These are phyloP conservation scores for Argyresthia goedartella DNA, from an alignment of 2,888 invertebrate species.

Conservation along the genomic window DNA sequence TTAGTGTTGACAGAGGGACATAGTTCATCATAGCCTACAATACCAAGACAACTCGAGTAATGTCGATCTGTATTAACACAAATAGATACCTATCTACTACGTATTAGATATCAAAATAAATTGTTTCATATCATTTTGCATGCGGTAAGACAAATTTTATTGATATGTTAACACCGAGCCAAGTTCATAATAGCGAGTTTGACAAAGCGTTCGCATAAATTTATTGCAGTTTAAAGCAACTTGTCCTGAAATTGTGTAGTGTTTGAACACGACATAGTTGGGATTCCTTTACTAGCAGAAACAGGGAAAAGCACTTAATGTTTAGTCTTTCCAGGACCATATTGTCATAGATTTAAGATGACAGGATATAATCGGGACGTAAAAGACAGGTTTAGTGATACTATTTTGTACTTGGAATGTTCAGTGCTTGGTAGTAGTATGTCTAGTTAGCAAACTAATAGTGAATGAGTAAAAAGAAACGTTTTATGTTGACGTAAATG, in stretches of 20 bases:
- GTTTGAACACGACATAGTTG: not conserved
- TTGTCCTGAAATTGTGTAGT: constrained; percentile 8
- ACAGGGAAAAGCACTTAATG: not conserved
- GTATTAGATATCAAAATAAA: not conserved
- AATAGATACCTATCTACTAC: too few relatives aligned
- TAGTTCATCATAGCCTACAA: too few relatives aligned
- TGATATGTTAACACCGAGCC: constrained; percentile 19
- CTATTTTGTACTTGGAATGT: too few relatives aligned
- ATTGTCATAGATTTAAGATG: not conserved
- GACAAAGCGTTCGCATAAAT: constrained; percentile 9
- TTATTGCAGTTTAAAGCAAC: constrained; percentile 10
- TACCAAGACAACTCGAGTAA: too few relatives aligned
- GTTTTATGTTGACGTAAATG: too few relatives aligned
- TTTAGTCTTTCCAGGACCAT: not conserved
- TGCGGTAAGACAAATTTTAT: constrained; percentile 10
- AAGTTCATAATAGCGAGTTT: constrained; percentile 16
- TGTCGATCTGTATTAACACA: too few relatives aligned
- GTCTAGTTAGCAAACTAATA: constrained; percentile 3
- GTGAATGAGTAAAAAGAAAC: too few relatives aligned
- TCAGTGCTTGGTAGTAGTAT: too few relatives aligned
- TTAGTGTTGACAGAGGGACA: too few relatives aligned
- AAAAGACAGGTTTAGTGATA: not conserved
- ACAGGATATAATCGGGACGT: not conserved
- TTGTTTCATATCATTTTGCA: not conserved
- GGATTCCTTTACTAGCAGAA: not conserved